Evolutionary conservation across 1,140 invertebrate species (phyloP), one percentile per base, ranked within the genome.

Genomic region (Drosophila baimaii): DNA sequence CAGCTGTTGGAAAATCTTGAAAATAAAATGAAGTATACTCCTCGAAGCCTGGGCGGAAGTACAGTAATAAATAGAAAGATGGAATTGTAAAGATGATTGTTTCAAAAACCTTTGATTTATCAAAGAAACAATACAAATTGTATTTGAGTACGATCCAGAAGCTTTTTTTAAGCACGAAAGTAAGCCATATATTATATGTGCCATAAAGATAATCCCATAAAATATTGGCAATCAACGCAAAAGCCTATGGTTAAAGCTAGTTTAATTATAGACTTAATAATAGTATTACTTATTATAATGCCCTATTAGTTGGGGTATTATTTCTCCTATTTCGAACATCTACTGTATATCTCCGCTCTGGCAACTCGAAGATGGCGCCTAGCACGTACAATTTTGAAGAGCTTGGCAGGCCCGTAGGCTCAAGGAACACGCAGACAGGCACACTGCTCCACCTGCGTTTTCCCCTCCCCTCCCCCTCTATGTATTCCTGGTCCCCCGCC

Each of bases 1-100:
- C 27, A 29, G 29, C 65, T 35, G 66, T 19, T 44, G 65, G 25
- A 71, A 71, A 71, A 33, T 71, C 68, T 71, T 71, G 65, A 58
- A 72, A 71, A 71, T 72, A 71, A 71, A 71, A 71, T 72, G 52
- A 71, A 72, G 52, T 71, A 31, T 27, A 47, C 69, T 58, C 65
- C 68, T 71, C 29, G 51, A 71, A 47, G 46, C 5, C 29, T 17
- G 1, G 2, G 62, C 62, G 65, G 65, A 69, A 69, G 65, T 66
- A 66, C 65, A 69, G 65, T 69, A 21, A 23, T 4, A 25, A 17
- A 29, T 41, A 8, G 6, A 13, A 4, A 3, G n/a, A 23, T 3
- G 1, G 13, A 21, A 52, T 35, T 21, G 13, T 23, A n/a, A n/a
- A 2, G 1, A 10, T 21, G 9, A 21, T 35, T 5, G 12, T 15